Conservation (phyloP, 2,888 invertebrate species). For the Phortica magna region DNA sequence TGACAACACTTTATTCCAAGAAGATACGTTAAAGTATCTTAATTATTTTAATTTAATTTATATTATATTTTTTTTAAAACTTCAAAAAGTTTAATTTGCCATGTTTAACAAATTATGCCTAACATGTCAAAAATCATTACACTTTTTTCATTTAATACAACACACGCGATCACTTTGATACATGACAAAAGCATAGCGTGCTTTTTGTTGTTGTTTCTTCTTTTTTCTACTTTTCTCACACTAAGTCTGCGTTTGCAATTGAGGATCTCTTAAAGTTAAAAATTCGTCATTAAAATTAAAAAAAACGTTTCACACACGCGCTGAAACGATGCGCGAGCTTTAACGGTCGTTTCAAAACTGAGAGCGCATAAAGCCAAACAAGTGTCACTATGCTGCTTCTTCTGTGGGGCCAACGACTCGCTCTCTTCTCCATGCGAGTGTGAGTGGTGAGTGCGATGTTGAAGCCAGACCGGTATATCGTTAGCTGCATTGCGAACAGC, state of each 20-base stretch:
- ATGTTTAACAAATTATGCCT: constrained; percentile 18
- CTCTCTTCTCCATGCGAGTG: not conserved
- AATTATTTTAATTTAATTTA: not conserved
- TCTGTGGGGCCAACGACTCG: constrained; percentile 52
- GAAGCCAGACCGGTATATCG: constrained; percentile 8
- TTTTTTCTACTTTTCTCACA: not conserved
- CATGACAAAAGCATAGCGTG: not conserved
- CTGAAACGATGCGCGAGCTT: constrained; percentile 62
- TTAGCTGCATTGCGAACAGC: constrained; percentile 1
- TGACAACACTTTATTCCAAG: too few relatives aligned
- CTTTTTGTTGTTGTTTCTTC: not conserved
- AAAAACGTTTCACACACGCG: constrained; percentile 2
- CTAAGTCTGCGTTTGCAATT: not conserved
- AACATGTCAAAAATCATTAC: constrained; percentile 8
- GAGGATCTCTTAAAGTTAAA: not conserved
- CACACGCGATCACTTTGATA: constrained; percentile 24
- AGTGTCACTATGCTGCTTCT: constrained; percentile 46
- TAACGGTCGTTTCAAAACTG: constrained; percentile 68
- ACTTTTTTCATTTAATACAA: constrained; percentile 7
- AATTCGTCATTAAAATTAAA: constrained; percentile 1
- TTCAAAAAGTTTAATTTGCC: constrained; percentile 17
- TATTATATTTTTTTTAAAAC: not conserved
- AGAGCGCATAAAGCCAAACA: constrained; percentile 51
- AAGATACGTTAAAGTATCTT: not conserved
- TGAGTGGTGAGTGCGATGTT: not conserved